Evolutionary conservation across 2,113 vertebrate species (phyloP), one percentile per base, ranked within the genome.

Genomic region (Festucalex cinctus): DNA sequence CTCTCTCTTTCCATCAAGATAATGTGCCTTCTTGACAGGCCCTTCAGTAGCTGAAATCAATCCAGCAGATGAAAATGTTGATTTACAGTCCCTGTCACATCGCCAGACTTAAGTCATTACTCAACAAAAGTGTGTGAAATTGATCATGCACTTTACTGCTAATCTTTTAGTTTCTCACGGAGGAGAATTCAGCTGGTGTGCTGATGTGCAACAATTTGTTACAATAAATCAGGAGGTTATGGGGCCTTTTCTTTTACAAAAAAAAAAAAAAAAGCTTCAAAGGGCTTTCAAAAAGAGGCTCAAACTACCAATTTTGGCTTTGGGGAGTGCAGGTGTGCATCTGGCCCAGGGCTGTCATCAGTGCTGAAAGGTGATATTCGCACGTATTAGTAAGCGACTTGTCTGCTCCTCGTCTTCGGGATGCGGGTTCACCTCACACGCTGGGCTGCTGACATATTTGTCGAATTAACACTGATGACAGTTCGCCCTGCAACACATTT

Each of bases 291-390:
- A 66, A 59, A 24, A 69, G 76, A 81, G 63, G 72, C 71, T 79
- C 79, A 76, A 69, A 37, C 84, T 70, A 65, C 48, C 75, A 80
- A 77, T 85, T 84, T 69, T 32, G 60, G 64, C 79, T 88, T 56
- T 39, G 59, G 71, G 75, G 64, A 78, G 64, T 86, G 72, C 88
- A 90, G 86, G 86, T 90, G 87, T 90, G 81, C 79, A 35, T 81
- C 74, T 68, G 63, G 57, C 85, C 83, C 16, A 61, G 63, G 70
- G 79, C 79, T 60, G 66, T 83, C 72, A 72, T 73, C 66, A 41
- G 72, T 44, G 71, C 74, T 86, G 85, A 88, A 87, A 87, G 85
- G 75, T 87, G 82, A 86, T 80, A 86, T 87, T 84, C 85, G 67
- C 53, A 72, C 80, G 81, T 72, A 82, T 88, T 86, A 86, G 72